Conservation (phyloP, 2,797 vertebrate species). For the Fistularia tabacaria region DNA sequence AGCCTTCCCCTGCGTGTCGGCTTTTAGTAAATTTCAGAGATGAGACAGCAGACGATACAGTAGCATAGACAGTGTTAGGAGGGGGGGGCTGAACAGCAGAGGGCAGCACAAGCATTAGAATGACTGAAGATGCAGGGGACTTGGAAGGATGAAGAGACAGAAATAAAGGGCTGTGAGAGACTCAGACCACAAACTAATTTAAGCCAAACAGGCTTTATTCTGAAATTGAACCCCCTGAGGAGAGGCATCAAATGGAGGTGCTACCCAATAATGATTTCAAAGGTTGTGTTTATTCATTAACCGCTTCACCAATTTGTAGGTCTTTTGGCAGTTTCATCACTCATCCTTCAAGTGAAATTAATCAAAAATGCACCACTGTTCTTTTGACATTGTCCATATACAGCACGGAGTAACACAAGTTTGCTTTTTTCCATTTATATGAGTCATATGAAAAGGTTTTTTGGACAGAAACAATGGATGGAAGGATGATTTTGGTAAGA, state of each 20-base stretch:
- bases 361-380: neutral
- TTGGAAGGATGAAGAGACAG: slow-evolving; percentile 22
- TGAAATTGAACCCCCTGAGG: slow-evolving; percentile 52
- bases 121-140: slow-evolving; percentile 47
- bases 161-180: neutral
- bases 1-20: slow-evolving; percentile 70
- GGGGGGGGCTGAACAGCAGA: slow-evolving; percentile 55
- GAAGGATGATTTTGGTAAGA: slow-evolving; percentile 23
- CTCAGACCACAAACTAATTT: slow-evolving; percentile 18
- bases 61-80: slow-evolving; percentile 53
- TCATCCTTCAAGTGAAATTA: no score
- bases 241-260: slow-evolving; percentile 25
- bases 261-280: no score
- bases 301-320: no score
- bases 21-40: slow-evolving; percentile 70
- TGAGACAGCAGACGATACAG: slow-evolving; percentile 74
- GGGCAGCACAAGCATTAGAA: slow-evolving; percentile 67
- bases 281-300: no score
- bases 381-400: slow-evolving; percentile 23
- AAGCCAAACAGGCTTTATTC: slow-evolving; percentile 57
- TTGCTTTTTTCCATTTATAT: slow-evolving; percentile 4
- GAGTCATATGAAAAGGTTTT: slow-evolving; percentile 16
- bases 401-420: slow-evolving; percentile 1
- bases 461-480: slow-evolving; percentile 45
- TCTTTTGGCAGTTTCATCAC: no score